phyloP scores from a whole-genome alignment of 1,140 invertebrate genomes.

The Phthorimaea operculella region DNA sequence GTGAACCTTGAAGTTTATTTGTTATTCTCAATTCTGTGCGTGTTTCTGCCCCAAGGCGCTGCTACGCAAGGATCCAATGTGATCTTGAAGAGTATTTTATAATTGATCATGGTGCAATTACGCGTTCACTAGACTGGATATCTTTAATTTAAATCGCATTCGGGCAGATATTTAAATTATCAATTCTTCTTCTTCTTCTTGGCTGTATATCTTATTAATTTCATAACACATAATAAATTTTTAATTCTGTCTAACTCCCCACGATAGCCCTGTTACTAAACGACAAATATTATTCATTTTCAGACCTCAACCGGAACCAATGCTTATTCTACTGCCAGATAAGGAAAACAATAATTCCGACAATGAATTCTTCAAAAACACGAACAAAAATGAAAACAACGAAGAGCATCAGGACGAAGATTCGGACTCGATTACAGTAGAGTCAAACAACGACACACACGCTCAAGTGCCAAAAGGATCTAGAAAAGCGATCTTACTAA shows the following conservation, averaged over 20 bases:
- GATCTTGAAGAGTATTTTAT: no score
- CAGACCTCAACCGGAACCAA: slow-evolving; percentile 27
- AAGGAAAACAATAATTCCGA: neutral
- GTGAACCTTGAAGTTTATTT: slow-evolving; percentile 23
- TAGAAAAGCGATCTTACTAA: slow-evolving; percentile 29
- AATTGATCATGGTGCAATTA: no score
- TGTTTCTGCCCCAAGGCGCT: neutral
- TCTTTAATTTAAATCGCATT: no score
- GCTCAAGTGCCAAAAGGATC: slow-evolving; percentile 12
- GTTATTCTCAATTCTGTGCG: neutral
- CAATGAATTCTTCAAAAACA: slow-evolving; percentile 11
- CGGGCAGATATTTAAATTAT: no score
- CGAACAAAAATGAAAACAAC: slow-evolving; percentile 18
- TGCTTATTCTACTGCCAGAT: slow-evolving; percentile 37
- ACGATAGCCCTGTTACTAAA: no score
- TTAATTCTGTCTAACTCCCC: no score
- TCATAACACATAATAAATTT: no score
- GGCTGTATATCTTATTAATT: no score
- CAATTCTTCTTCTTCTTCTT: no score
- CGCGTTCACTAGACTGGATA: no score
- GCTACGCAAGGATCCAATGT: no score
- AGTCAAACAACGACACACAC: slow-evolving; percentile 26
- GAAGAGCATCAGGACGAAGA: slow-evolving; percentile 16
- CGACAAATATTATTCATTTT: slow-evolving; percentile 10
- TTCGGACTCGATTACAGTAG: slow-evolving; percentile 37